Base-by-base conservation (phyloP, 2,888 invertebrate species). In the Rhagonycha fulva region DNA sequence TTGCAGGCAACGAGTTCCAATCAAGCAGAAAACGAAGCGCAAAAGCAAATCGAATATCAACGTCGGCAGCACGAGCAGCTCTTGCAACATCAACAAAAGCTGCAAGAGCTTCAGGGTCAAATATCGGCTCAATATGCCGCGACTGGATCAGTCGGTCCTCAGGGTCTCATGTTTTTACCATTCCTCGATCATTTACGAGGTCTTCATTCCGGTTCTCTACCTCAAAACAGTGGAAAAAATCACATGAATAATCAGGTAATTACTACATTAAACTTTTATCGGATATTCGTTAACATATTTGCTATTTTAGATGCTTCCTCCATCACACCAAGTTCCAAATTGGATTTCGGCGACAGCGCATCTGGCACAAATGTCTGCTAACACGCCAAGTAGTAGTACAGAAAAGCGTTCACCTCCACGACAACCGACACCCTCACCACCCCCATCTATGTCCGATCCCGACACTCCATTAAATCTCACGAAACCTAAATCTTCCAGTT, bases 401-500 rank as follows among this genome's bases (percentile, higher is more conserved):
- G 85, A 86, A 75, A 87, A 87, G 79, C 82, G 84, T 67, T 84
- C 87, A 68, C 86, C 87, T 32, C 85, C 86, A 11, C 86, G 83
- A 14, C 87, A 84, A 76, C 82, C 83, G 62, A 84, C 85, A 3
- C 85, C 87, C n/a, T 84, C 88, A 19, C 86, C 87, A 2, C 85
- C 87, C 12, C 85, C 86, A 61, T 83, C 81, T 68, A 82, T 84
- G 68, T 83, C 85, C 19, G 94, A 95, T 87, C 92, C 94, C 0
- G 96, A 96, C 86, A 92, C 95, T 1, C 97, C 97, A 1, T 90
- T 98, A 63, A 97, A 97, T 88, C 91, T 97, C 71, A 94, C 94
- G 84, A 97, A 97, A 88, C 97, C 97, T 75, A 94, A 96, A 83
- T 87, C 90, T 81, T 81, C 87, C 82, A 88, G 88, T 77, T 87